phyloP scores from a whole-genome alignment of 1,140 invertebrate genomes.

The Brachionus paranguensis region DNA sequence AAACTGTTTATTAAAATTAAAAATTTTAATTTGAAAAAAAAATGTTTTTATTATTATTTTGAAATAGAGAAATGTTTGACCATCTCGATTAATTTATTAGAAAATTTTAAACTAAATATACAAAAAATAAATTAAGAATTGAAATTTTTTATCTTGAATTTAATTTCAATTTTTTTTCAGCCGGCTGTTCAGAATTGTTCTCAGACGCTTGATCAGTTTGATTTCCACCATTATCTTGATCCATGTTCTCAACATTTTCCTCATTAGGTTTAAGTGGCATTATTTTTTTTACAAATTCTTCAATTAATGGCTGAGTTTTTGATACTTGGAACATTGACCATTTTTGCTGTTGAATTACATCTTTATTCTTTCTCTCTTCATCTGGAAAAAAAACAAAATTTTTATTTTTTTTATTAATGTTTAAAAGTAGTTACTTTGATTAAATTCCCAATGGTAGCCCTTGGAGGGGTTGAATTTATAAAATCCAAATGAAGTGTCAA shows the following conservation, averaged over 20 bases:
- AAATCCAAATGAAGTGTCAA: neutral
- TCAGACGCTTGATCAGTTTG: neutral
- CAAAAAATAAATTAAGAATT: neutral
- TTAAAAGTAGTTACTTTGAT: slow-evolving; percentile 1
- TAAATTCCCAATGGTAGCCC: slow-evolving; percentile 38
- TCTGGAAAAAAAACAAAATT: neutral
- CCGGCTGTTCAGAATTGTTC: neutral
- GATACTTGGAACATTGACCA: neutral
- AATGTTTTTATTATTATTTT: neutral
- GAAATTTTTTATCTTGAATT: neutral
- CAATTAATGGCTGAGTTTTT: neutral
- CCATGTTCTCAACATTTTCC: slow-evolving; percentile 12
- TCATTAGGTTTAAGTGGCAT: neutral
- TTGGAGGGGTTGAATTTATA: slow-evolving; percentile 29
- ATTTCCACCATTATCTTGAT: neutral
- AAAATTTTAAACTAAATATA: neutral
- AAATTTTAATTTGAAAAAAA: neutral
- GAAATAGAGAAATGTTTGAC: neutral
- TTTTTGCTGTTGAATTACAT: slow-evolving; percentile 7
- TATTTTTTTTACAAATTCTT: slow-evolving; percentile 1
- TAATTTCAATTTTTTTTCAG: slow-evolving; percentile 35
- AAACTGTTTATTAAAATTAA: neutral
- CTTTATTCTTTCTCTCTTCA: slow-evolving; percentile 35
- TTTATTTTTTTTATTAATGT: neutral
- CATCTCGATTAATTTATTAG: neutral